Evolutionary conservation across 2,797 vertebrate genomes (phyloP).

Genomic region (Nyctibius grandis): DNA sequence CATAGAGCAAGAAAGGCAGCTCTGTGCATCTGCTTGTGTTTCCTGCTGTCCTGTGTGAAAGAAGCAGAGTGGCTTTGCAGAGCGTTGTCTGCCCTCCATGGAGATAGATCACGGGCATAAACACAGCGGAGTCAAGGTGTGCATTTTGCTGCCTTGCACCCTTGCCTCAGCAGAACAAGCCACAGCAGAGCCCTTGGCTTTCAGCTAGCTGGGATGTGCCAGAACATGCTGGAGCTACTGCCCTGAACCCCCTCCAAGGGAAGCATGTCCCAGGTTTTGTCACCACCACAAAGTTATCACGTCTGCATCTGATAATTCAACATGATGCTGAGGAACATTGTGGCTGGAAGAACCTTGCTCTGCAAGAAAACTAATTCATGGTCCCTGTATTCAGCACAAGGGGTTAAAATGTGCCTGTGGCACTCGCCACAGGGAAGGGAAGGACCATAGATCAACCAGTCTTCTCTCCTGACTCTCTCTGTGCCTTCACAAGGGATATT

Average conservation of each 20-base stretch:
- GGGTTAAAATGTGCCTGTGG: neutral
- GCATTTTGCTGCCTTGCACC: fast-evolving
- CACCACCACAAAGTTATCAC: neutral
- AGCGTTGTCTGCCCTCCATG: fast-evolving
- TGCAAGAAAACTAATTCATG: neutral
- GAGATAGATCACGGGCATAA: fast-evolving
- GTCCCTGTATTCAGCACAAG: neutral
- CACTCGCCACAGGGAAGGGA: neutral
- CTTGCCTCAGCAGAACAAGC: neutral
- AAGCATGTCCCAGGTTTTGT: neutral
- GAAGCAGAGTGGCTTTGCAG: neutral
- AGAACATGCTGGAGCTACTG: neutral
- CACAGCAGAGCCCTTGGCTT: neutral
- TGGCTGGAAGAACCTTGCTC: neutral
- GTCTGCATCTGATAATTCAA: neutral
- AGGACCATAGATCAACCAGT: neutral
- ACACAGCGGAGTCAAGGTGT: fast-evolving
- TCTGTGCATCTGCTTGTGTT: neutral
- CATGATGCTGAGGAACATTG: fast-evolving
- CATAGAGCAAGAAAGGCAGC: neutral
- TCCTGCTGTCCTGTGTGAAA: neutral
- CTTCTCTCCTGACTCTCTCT: neutral
- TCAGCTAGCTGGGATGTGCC: neutral
- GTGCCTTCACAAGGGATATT: neutral
- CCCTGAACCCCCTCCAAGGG: neutral